Conservation (phyloP, 2,797 vertebrate species). For the Numenius phaeopus region DNA sequence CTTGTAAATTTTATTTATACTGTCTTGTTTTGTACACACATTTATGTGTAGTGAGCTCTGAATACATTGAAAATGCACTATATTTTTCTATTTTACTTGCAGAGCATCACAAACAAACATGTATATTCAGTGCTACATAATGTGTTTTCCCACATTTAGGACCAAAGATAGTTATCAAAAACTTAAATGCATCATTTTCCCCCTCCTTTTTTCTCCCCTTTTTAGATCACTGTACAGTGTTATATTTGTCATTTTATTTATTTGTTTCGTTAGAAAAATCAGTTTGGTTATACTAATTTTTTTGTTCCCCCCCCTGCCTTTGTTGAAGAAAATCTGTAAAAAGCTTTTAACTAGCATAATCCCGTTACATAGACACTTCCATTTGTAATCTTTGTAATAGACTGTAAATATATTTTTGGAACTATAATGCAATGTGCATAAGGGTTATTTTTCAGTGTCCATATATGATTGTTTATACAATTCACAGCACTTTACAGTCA, state of each 20-base stretch:
- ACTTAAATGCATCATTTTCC: constrained; percentile 79
- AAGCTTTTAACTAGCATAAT: constrained; percentile 90
- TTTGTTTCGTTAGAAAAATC: constrained; percentile 92
- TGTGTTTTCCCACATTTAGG: constrained; percentile 96
- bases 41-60: constrained; percentile 97
- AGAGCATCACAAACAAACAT: constrained; percentile 92
- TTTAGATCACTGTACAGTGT: constrained; percentile 94
- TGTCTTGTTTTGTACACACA: constrained; percentile 93
- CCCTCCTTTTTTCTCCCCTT: constrained; percentile 71
- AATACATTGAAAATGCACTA: constrained; percentile 99
- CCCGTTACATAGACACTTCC: constrained; percentile 94
- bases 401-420: constrained; percentile 99
- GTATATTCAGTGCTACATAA: constrained; percentile 96
- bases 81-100: constrained; percentile 99
- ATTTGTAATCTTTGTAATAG: constrained; percentile 99
- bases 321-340: constrained; percentile 88
- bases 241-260: constrained; percentile 96
- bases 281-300: constrained; percentile 87
- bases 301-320: constrained; percentile 68
- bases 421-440: constrained; percentile 98
- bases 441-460: constrained; percentile 87
- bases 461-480: constrained; percentile 83
- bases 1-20: constrained; percentile 99
- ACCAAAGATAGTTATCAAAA: constrained; percentile 98
- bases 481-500: constrained; percentile 83